Conservation (phyloP, 2,888 invertebrate species). For the Sinelater perroti region DNA sequence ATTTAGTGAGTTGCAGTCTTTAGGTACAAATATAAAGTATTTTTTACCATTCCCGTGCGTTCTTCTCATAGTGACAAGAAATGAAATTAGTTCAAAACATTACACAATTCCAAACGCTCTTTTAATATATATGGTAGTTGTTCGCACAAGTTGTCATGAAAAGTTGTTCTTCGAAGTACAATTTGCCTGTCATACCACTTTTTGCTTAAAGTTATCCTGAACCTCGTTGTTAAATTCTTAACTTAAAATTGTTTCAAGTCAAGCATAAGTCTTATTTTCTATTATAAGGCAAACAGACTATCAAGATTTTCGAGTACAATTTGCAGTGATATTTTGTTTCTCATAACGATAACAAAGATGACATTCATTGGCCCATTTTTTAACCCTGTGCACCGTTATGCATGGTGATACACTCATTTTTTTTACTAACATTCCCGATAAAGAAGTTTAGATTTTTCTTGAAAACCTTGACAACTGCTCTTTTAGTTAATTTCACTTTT, state of each 20-base stretch:
- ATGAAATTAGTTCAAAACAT: background rate
- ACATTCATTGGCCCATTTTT: background rate
- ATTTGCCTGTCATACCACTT: background rate
- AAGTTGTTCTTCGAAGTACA: background rate
- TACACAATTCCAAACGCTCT: background rate
- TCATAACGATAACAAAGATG: background rate
- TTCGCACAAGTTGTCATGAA: no score
- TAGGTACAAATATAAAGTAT: background rate
- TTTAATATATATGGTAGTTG: no score
- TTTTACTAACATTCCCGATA: background rate
- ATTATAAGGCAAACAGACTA: background rate
- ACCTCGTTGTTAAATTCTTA: background rate
- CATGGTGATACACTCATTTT: background rate
- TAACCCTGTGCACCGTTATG: background rate
- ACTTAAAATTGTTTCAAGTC: background rate
- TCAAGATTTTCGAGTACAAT: background rate
- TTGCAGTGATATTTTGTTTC: background rate
- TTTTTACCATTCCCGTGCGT: background rate
- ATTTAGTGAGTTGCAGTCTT: background rate
- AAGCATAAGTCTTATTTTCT: background rate
- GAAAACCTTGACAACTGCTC: background rate
- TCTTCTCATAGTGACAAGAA: background rate
- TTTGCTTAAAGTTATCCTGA: background rate
- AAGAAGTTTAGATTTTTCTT: no score
- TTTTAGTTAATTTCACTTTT: background rate